These are phyloP conservation scores for Oligia strigilis DNA, from an alignment of 2,888 invertebrate species.

Conservation along the genomic window DNA sequence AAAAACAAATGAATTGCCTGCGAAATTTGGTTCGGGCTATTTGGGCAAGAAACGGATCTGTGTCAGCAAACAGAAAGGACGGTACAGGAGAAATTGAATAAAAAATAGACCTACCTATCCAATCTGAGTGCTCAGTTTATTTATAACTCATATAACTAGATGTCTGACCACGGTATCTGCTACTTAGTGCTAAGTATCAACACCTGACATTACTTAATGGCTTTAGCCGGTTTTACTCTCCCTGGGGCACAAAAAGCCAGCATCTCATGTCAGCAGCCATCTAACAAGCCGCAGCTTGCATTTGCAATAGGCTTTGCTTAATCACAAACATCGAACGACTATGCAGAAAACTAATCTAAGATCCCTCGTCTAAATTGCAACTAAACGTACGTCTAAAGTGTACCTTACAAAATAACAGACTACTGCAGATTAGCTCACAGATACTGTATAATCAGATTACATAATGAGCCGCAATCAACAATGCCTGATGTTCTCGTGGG, in stretches of 20 bases:
- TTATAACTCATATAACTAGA: slow-evolving; percentile 17
- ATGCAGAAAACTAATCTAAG: slow-evolving; percentile 55
- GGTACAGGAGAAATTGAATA: slow-evolving; percentile 2
- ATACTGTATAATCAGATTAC: slow-evolving; percentile 69
- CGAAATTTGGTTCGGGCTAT: not conserved
- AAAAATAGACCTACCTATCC: not conserved
- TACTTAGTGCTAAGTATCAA: slow-evolving; percentile 38
- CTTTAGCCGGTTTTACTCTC: slow-evolving; percentile 39
- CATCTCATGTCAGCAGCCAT: slow-evolving; percentile 25
- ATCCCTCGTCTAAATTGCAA: slow-evolving; percentile 56
- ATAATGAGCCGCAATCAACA: slow-evolving; percentile 66
- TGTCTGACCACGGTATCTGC: slow-evolving; percentile 15
- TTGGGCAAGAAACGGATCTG: not conserved
- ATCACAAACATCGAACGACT: slow-evolving; percentile 49
- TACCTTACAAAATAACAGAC: slow-evolving; percentile 65
- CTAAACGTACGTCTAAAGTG: slow-evolving; percentile 57
- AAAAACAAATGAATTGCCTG: not conserved
- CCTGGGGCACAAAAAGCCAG: slow-evolving; percentile 25
- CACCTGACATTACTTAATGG: slow-evolving; percentile 28
- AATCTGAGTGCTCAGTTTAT: slow-evolving; percentile 17
- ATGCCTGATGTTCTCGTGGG: slow-evolving; percentile 54
- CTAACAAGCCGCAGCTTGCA: slow-evolving; percentile 35
- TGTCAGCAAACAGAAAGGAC: not conserved
- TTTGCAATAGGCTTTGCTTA: slow-evolving; percentile 47
- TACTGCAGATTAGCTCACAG: slow-evolving; percentile 65